A percentile compares a stretch with the other conserved stretches of the same genome.
These are phyloP conservation scores for Rhincodon typus DNA, from an alignment of 2,797 vertebrate genomes.

Conservation along the genomic window DNA sequence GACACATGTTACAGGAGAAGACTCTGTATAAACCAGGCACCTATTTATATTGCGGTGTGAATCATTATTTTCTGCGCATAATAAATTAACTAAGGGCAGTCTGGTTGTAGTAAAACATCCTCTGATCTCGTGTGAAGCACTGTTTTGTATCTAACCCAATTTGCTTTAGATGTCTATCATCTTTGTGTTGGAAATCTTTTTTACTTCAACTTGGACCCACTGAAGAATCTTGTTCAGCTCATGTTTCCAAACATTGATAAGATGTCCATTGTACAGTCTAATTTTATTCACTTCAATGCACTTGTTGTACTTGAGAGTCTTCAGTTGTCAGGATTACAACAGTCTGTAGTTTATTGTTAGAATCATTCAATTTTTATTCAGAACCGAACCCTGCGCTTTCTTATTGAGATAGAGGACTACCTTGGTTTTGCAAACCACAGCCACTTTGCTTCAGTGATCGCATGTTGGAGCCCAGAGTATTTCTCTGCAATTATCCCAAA, in stretches of 20 bases:
- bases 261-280: neutral
- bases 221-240: neutral
- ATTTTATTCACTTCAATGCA: neutral
- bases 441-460: neutral
- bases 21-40: neutral
- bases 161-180: neutral
- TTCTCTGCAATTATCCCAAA: neutral
- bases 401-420: neutral
- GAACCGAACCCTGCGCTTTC: neutral
- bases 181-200: neutral
- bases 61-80: neutral
- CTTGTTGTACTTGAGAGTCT: neutral
- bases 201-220: neutral
- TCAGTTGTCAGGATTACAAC: neutral
- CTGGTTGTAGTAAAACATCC: neutral
- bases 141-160: neutral
- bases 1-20: neutral
- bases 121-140: neutral
- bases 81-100: neutral
- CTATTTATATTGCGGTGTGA: slow-evolving; percentile 5
- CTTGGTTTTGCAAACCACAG: neutral
- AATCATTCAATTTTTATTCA: neutral
- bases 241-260: neutral
- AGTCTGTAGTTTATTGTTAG: neutral
- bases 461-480: neutral